Percentiles rank a stretch among this genome's conserved stretches.
These are phyloP conservation scores for Drosophila quinaria DNA, from an alignment of 2,888 invertebrate genomes.

Conservation along the genomic window DNA sequence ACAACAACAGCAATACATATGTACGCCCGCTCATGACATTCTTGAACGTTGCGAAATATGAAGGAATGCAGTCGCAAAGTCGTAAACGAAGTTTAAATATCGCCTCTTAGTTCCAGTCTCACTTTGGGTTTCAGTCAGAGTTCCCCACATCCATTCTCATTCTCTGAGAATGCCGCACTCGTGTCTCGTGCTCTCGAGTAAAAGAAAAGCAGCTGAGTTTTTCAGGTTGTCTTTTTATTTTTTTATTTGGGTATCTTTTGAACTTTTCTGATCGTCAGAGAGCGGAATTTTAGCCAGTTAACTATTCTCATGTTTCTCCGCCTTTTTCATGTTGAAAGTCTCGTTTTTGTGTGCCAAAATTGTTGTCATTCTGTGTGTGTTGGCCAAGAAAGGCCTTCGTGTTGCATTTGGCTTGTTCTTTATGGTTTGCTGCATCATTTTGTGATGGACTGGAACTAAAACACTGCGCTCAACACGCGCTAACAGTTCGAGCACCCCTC, in stretches of 20 bases:
- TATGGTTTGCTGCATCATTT: conserved; percentile 63
- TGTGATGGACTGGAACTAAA: conserved; percentile 50
- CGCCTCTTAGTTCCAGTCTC: conserved; percentile 21
- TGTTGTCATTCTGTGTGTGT: conserved; percentile 53
- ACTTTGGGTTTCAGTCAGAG: conserved; percentile 3
- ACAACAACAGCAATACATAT: conserved; percentile 1
- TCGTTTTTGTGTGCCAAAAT: conserved; percentile 49
- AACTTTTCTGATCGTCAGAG: conserved; percentile 13
- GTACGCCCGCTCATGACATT: conserved; percentile 62
- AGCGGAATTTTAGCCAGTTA: conserved; percentile 48
- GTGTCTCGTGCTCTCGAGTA: conserved; percentile 20
- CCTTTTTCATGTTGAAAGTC: conserved; percentile 8
- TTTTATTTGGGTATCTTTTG: no score
- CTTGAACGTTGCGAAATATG: conserved; percentile 73
- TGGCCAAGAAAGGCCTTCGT: conserved; percentile 14
- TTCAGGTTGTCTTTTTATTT: no score
- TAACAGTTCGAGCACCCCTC: conserved; percentile 39
- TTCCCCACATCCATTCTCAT: conserved; percentile 4
- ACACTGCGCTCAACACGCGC: conserved; percentile 37
- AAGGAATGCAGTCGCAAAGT: conserved; percentile 70
- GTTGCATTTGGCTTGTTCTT: conserved; percentile 39
- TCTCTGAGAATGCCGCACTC: conserved; percentile 44
- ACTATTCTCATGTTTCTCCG: conserved; percentile 9
- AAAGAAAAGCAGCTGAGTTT: conserved; percentile 23
- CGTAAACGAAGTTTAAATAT: conserved; percentile 44